Evolutionary conservation across 2,797 vertebrate species (phyloP), one percentile per base, ranked within the genome.

Genomic region (Miichthys miiuy): DNA sequence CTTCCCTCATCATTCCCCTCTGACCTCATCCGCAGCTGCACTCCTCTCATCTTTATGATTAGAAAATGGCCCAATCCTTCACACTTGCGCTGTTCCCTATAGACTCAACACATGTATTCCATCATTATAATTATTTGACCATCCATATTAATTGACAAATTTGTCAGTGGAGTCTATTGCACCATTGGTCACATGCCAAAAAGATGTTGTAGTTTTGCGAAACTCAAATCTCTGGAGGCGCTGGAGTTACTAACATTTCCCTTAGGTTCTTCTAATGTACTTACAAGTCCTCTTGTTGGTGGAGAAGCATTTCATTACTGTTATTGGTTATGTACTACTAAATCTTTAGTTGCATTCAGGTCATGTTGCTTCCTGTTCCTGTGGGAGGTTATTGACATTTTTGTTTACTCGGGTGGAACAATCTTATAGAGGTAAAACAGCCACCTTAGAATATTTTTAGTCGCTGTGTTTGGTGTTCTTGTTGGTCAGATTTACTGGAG

Each of bases 321-420:
- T 89, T 83, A 89, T 86, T 93, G 92, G 89, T 92, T 91, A 92
- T 94, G 83, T 91, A 92, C 92, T 88, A 86, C 66, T 84, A 88
- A 90, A 83, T 83, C 92, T 93, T 80, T 89, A 89, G 91, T 55
- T 72, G 75, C 78, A 92, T 65, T 81, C 69, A 84, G 85, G 82
- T n/a, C 81, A 87, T 79, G 89, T 88, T 68, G 72, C 71, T 83
- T 77, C 64, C 72, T 58, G 73, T 54, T 68, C 77, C 77, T 75
- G 75, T 77, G 30, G 68, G 83, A 94, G 80, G 86, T 62, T 85
- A 75, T 81, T 88, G 87, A 85, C 78, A 76, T 85, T 81, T 87
- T 50, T 50, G 48, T 83, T 80, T 47, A 68, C 65, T 79, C 66
- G 47, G 30, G 9, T 70, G 47, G 30, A 62, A 61, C 7, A 18